These are phyloP conservation scores for Actenoides lindsayi DNA, from an alignment of 2,113 vertebrate genomes.

Conservation along the genomic window DNA sequence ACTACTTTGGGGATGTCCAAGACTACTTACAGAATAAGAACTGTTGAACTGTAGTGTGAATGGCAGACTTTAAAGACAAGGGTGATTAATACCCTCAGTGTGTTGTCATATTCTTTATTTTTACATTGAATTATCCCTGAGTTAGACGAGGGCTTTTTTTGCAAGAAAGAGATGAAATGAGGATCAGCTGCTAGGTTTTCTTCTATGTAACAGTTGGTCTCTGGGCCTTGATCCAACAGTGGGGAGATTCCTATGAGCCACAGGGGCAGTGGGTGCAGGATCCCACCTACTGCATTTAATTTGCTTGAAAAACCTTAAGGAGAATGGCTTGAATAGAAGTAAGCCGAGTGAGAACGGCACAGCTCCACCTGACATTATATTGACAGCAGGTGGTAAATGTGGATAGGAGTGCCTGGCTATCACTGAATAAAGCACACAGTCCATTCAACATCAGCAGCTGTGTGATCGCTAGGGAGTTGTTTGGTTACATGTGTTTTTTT, in stretches of 20 bases:
- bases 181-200: background rate
- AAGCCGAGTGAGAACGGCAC: background rate
- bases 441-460: constrained; percentile 54
- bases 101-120: background rate
- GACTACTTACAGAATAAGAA: background rate
- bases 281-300: background rate
- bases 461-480: constrained; percentile 22
- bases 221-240: background rate
- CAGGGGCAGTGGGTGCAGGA: background rate
- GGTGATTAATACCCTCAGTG: accelerated
- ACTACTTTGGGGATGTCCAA: background rate
- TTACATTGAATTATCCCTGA: background rate
- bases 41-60: background rate
- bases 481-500: constrained; percentile 12
- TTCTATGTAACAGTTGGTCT: background rate
- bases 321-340: background rate
- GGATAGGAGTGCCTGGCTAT: background rate
- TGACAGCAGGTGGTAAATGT: constrained; percentile 55
- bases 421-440: background rate
- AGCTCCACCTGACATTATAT: background rate
- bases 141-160: background rate
- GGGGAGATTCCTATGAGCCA: background rate
- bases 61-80: background rate
- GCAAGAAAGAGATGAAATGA: background rate
- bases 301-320: background rate